These are phyloP conservation scores for Proteles cristata DNA, from an alignment of 2,113 vertebrate genomes.

Conservation along the genomic window DNA sequence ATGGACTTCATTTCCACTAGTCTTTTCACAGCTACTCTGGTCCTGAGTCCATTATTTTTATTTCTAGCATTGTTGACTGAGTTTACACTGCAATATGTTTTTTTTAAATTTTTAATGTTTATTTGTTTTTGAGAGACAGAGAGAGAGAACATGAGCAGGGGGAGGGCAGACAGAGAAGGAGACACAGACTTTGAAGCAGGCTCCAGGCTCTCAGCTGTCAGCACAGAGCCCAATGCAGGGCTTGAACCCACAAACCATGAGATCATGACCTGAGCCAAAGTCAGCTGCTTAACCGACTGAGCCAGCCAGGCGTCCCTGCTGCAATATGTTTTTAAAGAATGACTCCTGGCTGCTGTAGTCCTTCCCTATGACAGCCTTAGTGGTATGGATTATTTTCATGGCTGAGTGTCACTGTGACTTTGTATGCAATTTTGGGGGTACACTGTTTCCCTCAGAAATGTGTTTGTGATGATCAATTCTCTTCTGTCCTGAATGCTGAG, in stretches of 20 bases:
- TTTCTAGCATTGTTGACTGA: not conserved
- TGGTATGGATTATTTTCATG: not conserved
- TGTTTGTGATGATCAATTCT: not conserved
- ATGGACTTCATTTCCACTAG: not conserved
- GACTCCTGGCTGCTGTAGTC: not conserved
- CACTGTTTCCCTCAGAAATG: not conserved
- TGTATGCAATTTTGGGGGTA: not conserved
- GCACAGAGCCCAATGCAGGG: too few relatives aligned
- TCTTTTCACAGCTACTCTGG: not conserved
- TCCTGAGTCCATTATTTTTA: not conserved
- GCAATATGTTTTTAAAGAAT: not conserved
- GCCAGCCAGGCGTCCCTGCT: too few relatives aligned
- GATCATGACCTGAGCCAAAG: too few relatives aligned
- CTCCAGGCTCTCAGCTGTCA: too few relatives aligned
- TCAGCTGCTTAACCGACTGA: too few relatives aligned
- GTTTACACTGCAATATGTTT: not conserved
- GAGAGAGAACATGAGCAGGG: too few relatives aligned
- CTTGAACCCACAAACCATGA: too few relatives aligned
- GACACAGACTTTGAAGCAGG: too few relatives aligned
- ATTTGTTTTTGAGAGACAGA: too few relatives aligned
- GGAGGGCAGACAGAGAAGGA: too few relatives aligned
- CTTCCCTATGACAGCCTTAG: not conserved
- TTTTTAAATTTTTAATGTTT: too few relatives aligned
- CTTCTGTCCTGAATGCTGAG: not conserved
- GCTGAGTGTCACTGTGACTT: not conserved